Percentiles rank a stretch among this genome's conserved stretches.
phyloP scores from a whole-genome alignment of 1,140 invertebrate species.

The Wiebesia pumilae region DNA sequence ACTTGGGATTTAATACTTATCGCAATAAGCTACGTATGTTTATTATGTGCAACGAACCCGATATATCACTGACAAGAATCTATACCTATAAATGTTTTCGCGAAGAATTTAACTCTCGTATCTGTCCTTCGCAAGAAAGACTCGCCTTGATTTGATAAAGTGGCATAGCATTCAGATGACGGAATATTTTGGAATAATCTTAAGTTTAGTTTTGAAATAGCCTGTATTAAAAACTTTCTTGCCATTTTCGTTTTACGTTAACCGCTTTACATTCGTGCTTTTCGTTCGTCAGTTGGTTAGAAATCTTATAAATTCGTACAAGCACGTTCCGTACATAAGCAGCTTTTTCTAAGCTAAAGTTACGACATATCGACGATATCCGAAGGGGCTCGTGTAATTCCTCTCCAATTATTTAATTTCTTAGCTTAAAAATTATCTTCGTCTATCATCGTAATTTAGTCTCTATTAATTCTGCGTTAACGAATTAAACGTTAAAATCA shows the following conservation, averaged over 20 bases:
- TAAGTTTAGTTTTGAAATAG: constrained; percentile 41
- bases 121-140: not conserved
- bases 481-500: too few relatives aligned
- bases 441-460: not conserved
- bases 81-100: not conserved
- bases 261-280: constrained; percentile 17
- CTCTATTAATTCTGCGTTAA: not conserved
- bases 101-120: constrained; percentile 19
- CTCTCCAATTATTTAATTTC: not conserved
- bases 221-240: not conserved
- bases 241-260: not conserved
- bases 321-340: not conserved
- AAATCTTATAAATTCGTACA: not conserved
- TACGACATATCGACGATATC: not conserved
- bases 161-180: constrained; percentile 56
- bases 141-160: constrained; percentile 47
- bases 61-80: not conserved
- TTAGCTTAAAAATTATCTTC: not conserved
- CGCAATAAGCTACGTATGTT: not conserved
- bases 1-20: not conserved
- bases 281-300: not conserved
- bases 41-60: constrained; percentile 6
- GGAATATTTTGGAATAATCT: constrained; percentile 54
- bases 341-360: not conserved
- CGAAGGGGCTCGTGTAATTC: not conserved